These are phyloP conservation scores for Drosophila yooni DNA, from an alignment of 2,888 invertebrate genomes.

Conservation along the genomic window DNA sequence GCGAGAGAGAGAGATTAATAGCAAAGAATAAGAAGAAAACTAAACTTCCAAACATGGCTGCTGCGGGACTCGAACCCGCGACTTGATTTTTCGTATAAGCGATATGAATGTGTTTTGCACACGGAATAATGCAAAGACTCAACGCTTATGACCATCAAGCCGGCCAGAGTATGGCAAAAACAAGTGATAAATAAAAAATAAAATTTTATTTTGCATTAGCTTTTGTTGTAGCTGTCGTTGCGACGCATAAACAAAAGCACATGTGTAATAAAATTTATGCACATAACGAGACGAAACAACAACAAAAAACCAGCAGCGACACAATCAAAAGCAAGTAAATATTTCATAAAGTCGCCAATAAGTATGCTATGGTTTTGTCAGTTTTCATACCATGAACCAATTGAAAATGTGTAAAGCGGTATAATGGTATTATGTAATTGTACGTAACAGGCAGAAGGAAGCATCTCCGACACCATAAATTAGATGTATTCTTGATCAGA, in stretches of 20 bases:
- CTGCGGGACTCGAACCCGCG: too few relatives aligned
- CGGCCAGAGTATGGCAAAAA: conserved; percentile 7
- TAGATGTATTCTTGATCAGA: not conserved
- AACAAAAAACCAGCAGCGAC: conserved; percentile 22
- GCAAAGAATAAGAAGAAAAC: too few relatives aligned
- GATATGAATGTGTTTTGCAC: too few relatives aligned
- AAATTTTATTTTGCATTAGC: conserved; percentile 78
- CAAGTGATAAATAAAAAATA: conserved; percentile 70
- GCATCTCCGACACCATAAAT: not conserved
- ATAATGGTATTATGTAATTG: not conserved
- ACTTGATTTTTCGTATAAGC: too few relatives aligned
- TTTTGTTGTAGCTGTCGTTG: conserved; percentile 45
- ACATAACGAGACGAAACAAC: conserved; percentile 61
- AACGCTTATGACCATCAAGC: too few relatives aligned
- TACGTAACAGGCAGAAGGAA: not conserved
- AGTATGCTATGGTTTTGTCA: conserved; percentile 42
- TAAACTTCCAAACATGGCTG: too few relatives aligned
- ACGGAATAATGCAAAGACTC: too few relatives aligned
- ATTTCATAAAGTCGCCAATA: conserved; percentile 68
- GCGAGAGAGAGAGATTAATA: too few relatives aligned
- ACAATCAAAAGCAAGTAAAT: conserved; percentile 75
- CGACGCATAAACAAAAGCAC: conserved; percentile 73
- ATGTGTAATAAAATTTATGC: conserved; percentile 79
- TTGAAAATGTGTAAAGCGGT: not conserved
- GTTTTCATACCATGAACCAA: not conserved